Evolutionary conservation across 2,113 vertebrate species (phyloP), one percentile per base, ranked within the genome.

Genomic region (Thamnaconus septentrionalis): DNA sequence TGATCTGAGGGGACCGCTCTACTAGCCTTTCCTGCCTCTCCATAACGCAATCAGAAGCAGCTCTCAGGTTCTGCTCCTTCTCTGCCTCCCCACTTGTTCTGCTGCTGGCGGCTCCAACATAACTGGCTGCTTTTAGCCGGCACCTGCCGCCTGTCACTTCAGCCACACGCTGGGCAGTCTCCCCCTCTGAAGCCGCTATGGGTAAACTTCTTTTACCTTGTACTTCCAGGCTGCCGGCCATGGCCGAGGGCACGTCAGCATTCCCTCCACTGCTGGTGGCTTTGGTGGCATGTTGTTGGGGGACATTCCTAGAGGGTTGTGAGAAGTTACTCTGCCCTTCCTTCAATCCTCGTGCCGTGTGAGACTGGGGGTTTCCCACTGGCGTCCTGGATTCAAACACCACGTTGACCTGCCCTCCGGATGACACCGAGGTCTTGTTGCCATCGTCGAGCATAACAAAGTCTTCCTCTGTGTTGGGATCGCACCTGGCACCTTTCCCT

Each of bases 71-170:
- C 54, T 55, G 62, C 68, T 61, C 68, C 39, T 31, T 53, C 69
- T 80, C 71, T 45, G 53, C 70, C 47, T 44, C 62, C 10, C 61
- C 83, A 75, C 69, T 81, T 81, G 81, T 69, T 75, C 67, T 63
- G 11, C 64, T 8, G 61, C 67, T 50, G 44, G 40, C 66, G 61
- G 75, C 78, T 78, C 64, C 69, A n/a, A 56, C 73, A 59, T 42
- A 62, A 69, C 64, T 39, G 59, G 4, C 84, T 75, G 56, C 84
- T 85, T 85, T 87, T 84, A 85, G 85, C 81, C 6, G 81, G 70
- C 82, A 87, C 85, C 87, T 85, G 87, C 80, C 60, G 76, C 76
- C 85, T 84, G 84, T 85, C 87, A 82, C 80, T 83, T 88, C 76
- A 83, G 53, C 61, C 55, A 53, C 74, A 80, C 31, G 70, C 69